Conservation (phyloP, 1,140 invertebrate species). For the Drosophila serrata region DNA sequence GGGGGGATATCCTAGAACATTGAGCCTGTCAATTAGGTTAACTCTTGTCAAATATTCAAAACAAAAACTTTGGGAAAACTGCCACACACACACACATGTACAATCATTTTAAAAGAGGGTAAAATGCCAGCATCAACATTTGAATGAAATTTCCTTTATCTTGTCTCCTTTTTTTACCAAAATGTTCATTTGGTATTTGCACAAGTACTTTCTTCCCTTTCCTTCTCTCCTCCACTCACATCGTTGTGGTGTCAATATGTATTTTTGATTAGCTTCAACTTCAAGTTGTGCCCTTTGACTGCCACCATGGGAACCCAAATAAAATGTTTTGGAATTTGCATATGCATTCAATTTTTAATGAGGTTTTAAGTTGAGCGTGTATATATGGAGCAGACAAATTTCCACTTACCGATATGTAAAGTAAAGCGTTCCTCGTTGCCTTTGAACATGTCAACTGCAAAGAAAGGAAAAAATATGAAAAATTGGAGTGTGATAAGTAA, state of each 20-base stretch:
- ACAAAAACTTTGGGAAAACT: constrained; percentile 36
- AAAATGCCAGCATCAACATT: constrained; percentile 20
- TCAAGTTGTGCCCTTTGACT: constrained; percentile 27
- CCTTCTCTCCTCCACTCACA: no score
- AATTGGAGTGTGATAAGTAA: background rate
- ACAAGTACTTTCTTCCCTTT: no score
- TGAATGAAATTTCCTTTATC: constrained; percentile 13
- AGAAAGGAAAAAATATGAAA: constrained; percentile 13
- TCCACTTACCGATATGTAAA: constrained; percentile 71
- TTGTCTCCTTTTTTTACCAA: background rate
- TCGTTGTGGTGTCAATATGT: constrained; percentile 57
- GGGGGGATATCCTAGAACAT: background rate
- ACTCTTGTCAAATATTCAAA: constrained; percentile 62
- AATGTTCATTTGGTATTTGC: constrained; percentile 11
- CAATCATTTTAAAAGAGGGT: background rate
- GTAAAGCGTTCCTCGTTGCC: constrained; percentile 27
- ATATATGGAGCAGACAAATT: constrained; percentile 24
- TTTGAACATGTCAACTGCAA: constrained; percentile 74
- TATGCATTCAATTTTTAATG: constrained; percentile 60
- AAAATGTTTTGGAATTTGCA: constrained; percentile 35
- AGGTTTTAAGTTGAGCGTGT: constrained; percentile 36
- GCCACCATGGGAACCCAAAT: constrained; percentile 23
- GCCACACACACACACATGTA: background rate
- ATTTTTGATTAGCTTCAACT: constrained; percentile 76
- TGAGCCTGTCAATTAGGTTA: constrained; percentile 62